A percentile compares a stretch with the other conserved stretches of the same genome.
Conservation (phyloP, 2,113 vertebrate species). For the Trochalopteron elliotii region DNA sequence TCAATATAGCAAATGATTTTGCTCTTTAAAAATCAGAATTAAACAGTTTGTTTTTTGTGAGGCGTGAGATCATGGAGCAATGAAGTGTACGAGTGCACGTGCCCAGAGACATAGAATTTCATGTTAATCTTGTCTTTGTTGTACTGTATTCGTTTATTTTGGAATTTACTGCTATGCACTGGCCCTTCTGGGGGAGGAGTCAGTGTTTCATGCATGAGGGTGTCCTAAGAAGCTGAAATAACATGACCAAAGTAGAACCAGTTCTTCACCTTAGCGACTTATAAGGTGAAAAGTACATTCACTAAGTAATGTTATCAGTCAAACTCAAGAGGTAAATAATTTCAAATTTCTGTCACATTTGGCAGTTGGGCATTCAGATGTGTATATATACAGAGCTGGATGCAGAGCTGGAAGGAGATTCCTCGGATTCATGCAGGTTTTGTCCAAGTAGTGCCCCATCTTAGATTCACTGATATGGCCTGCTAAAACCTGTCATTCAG, state of each 20-base stretch:
- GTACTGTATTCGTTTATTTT: neutral
- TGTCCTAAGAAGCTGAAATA: neutral
- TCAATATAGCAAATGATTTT: constrained; percentile 79
- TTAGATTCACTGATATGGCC: neutral
- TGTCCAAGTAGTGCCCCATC: neutral
- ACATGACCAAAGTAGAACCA: neutral
- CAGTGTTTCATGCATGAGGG: neutral
- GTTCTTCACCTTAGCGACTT: neutral
- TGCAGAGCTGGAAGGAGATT: neutral
- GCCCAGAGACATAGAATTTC: neutral
- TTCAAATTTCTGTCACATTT: neutral
- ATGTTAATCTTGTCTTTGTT: neutral
- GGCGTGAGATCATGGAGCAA: constrained; percentile 8
- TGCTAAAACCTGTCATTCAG: neutral
- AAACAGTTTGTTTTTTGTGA: constrained; percentile 69
- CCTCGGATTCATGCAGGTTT: neutral
- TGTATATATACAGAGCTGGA: neutral
- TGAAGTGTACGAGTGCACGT: neutral
- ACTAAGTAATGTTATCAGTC: neutral
- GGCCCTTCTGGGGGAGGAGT: neutral
- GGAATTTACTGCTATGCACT: neutral
- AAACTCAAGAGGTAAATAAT: neutral
- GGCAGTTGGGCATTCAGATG: neutral
- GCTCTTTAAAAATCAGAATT: constrained; percentile 81
- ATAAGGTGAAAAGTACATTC: neutral